phyloP scores from a whole-genome alignment of 2,888 invertebrate species.

The Halictus quadricinctus region DNA sequence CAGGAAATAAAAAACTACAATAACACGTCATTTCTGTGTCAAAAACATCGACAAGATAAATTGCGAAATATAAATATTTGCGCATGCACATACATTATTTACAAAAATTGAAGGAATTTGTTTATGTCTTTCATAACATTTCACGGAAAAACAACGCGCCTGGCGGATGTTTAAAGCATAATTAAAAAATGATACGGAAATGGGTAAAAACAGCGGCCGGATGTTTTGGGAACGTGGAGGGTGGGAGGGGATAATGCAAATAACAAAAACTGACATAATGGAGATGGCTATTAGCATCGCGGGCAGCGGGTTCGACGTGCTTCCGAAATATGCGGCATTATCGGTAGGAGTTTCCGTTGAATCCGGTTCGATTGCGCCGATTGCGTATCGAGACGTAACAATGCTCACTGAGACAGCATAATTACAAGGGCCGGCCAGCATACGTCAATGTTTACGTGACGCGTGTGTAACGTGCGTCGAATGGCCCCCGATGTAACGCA shows the following conservation, averaged over 20 bases:
- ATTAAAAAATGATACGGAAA: not conserved
- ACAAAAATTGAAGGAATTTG: not conserved
- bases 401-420: constrained; percentile 66
- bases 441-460: constrained; percentile 48
- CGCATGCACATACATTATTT: not conserved
- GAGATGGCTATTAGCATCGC: not conserved
- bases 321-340: not conserved
- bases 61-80: not conserved
- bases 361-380: constrained; percentile 11
- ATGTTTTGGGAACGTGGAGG: not conserved
- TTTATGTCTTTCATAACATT: no score
- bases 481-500: constrained; percentile 32
- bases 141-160: no score
- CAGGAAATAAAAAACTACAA: not conserved
- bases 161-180: not conserved
- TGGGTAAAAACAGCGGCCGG: not conserved
- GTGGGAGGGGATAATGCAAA: not conserved
- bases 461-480: constrained; percentile 37
- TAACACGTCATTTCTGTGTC: not conserved
- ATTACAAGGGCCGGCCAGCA: constrained; percentile 63
- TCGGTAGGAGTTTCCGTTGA: not conserved
- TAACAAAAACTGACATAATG: not conserved
- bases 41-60: not conserved
- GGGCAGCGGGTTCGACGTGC: not conserved
- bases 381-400: constrained; percentile 60